These are phyloP conservation scores for Caenorhabditis sp. DNA, from an alignment of 2,888 invertebrate species.

Conservation along the genomic window DNA sequence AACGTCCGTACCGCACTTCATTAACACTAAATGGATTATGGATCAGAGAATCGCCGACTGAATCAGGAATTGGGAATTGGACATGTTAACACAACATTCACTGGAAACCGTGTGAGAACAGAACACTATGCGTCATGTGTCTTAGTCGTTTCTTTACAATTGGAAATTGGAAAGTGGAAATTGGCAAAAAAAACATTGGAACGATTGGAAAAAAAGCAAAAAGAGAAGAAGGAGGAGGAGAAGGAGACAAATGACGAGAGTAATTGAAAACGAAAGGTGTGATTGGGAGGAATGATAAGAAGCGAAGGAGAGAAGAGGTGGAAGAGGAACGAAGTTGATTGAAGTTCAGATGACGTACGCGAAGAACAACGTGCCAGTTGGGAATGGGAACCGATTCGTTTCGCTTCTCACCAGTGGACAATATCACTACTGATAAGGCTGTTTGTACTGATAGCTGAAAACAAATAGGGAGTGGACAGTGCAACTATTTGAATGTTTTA, in stretches of 20 bases:
- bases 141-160: no score
- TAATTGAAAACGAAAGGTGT: constrained; percentile 51
- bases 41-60: background rate
- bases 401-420: no score
- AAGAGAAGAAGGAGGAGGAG: constrained; percentile 1
- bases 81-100: no score
- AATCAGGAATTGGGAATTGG: no score
- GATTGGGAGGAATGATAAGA: constrained; percentile 33
- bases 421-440: no score
- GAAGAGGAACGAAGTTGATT: constrained; percentile 14
- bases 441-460: no score
- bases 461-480: no score
- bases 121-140: no score
- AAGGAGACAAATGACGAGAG: constrained; percentile 22
- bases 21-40: constrained; percentile 5
- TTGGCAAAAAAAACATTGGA: constrained; percentile 1
- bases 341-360: constrained; percentile 14
- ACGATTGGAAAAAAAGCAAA: background rate
- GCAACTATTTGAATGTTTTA: background rate
- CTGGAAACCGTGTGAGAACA: no score
- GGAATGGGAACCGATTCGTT: no score
- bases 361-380: background rate
- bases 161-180: no score
- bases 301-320: background rate
- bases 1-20: background rate